A percentile compares a stretch with the other conserved stretches of the same genome.
Evolutionary conservation across 2,888 invertebrate genomes (phyloP).

Genomic region (Cartodere bifasciata): DNA sequence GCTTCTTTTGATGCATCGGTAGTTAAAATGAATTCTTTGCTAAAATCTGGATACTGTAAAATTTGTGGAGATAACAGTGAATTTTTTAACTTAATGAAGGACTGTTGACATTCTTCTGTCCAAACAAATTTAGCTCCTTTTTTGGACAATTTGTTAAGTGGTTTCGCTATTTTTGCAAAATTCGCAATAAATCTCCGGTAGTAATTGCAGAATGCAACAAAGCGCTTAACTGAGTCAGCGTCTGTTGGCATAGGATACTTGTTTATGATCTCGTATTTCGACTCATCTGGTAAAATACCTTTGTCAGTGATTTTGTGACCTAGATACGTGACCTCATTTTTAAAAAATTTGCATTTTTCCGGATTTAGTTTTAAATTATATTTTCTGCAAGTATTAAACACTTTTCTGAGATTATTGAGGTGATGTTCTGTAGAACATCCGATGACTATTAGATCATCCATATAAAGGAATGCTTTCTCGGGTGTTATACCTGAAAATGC

Average conservation of each 20-base stretch:
- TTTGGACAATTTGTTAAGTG: conserved; percentile 5
- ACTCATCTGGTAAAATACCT: too few relatives aligned
- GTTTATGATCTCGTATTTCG: too few relatives aligned
- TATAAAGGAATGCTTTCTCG: conserved; percentile 17
- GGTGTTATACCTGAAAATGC: conserved; percentile 17
- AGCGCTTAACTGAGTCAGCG: conserved; percentile 9
- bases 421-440: conserved; percentile 16
- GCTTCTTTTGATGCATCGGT: conserved; percentile 6
- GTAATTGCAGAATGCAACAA: conserved; percentile 9
- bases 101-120: conserved; percentile 4
- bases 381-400: conserved; percentile 9
- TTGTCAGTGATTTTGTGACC: conserved; percentile 9
- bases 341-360: conserved; percentile 11
- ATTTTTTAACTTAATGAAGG: conserved; percentile 7
- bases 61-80: conserved; percentile 4
- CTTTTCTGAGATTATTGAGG: conserved; percentile 8
- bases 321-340: conserved; percentile 9
- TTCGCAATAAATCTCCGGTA: conserved; percentile 9
- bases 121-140: conserved; percentile 5
- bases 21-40: conserved; percentile 8
- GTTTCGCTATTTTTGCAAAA: conserved; percentile 7
- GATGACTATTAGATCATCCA: conserved; percentile 19
- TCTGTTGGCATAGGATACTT: too few relatives aligned
- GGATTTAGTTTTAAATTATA: conserved; percentile 13
- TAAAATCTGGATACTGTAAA: conserved; percentile 7